Percentiles rank a stretch among this genome's conserved stretches.
Conservation (phyloP, 2,113 vertebrate species). For the Phodopus roborovskii region DNA sequence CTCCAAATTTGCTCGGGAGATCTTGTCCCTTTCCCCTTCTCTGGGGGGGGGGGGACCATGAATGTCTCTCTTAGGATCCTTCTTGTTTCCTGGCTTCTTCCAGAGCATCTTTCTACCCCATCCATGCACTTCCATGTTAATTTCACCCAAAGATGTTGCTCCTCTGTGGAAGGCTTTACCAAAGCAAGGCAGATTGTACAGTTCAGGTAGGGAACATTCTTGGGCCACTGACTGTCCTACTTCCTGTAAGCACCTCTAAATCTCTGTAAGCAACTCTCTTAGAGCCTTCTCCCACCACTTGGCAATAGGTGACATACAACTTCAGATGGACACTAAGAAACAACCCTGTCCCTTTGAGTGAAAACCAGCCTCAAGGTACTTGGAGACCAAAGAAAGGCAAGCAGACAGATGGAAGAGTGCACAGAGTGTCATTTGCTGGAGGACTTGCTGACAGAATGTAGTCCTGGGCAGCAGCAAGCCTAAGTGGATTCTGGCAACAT, state of each 20-base stretch:
- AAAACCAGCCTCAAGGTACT: not conserved
- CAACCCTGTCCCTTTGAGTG: not conserved
- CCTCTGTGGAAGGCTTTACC: not conserved
- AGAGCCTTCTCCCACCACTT: not conserved
- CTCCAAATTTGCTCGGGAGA: too few relatives aligned
- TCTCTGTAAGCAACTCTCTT: not conserved
- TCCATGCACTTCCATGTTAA: not conserved
- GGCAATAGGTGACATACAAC: not conserved
- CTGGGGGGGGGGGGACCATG: too few relatives aligned
- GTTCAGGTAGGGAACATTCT: not conserved
- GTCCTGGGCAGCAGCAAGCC: not conserved
- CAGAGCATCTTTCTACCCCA: not conserved
- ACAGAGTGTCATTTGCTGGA: not conserved
- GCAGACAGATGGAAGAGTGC: not conserved
- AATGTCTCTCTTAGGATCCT: too few relatives aligned
- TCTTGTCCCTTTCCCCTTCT: too few relatives aligned
- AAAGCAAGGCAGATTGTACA: not conserved
- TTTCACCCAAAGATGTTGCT: not conserved
- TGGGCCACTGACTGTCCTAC: rapidly evolving
- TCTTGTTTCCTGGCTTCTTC: not conserved
- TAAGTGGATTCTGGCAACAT: not conserved
- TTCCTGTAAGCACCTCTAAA: not conserved
- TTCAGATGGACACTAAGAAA: not conserved
- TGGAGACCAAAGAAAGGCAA: not conserved
- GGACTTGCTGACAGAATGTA: not conserved